A percentile compares a stretch with the other conserved stretches of the same genome.
Conservation (phyloP, 2,888 invertebrate genomes). For the Cephus pygmeus region DNA sequence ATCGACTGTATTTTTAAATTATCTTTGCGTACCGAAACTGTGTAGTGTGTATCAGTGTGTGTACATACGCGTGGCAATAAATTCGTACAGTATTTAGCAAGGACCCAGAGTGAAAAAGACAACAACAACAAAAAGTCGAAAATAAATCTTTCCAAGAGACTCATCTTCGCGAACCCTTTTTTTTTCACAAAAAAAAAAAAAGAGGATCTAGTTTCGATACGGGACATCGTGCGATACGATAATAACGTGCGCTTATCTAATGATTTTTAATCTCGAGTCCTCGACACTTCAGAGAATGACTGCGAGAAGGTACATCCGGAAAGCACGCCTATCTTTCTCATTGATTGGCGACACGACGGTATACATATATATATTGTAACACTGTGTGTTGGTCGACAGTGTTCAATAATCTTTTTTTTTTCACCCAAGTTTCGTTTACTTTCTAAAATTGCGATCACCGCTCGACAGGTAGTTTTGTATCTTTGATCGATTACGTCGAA, state of each 20-base stretch:
- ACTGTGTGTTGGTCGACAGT: slow-evolving; percentile 18
- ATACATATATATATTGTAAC: slow-evolving; percentile 19
- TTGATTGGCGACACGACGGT: slow-evolving; percentile 47
- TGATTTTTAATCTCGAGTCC: slow-evolving; percentile 10
- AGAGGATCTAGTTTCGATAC: background rate
- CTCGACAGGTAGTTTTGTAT: background rate
- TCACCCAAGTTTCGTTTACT: background rate
- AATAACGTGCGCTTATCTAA: background rate
- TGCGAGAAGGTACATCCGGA: slow-evolving; percentile 22
- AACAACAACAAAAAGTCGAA: background rate
- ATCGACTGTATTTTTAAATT: background rate
- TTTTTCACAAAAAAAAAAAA: background rate
- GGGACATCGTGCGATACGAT: background rate
- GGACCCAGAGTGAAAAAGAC: too few species aligned
- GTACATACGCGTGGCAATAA: background rate
- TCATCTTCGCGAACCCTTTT: background rate
- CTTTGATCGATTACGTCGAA: background rate
- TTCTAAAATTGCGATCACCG: background rate
- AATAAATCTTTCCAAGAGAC: background rate
- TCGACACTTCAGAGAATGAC: background rate
- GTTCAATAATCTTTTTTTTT: background rate
- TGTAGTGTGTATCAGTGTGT: background rate
- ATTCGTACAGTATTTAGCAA: background rate
- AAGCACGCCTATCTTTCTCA: slow-evolving; percentile 57
- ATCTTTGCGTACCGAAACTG: background rate